phyloP scores from a whole-genome alignment of 2,113 vertebrate species.

The Tretioscincus oriximinensis region DNA sequence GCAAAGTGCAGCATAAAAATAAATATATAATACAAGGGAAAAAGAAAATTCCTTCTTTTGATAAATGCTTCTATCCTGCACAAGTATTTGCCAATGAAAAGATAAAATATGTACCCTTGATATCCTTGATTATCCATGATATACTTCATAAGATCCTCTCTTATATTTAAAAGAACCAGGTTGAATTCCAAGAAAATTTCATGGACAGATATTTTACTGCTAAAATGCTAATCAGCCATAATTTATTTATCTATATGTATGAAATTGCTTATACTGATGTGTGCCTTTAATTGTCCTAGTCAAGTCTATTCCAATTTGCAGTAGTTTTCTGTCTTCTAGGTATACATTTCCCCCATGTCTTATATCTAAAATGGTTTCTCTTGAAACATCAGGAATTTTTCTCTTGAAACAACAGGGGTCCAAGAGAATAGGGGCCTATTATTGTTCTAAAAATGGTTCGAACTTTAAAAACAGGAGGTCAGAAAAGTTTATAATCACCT shows the following conservation, averaged over 20 bases:
- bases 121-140: too few species aligned
- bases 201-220: too few species aligned
- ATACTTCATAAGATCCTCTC: too few species aligned
- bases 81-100: not conserved
- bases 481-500: conserved; percentile 2
- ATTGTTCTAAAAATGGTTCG: not conserved
- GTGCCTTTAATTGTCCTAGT: not conserved
- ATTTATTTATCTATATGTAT: not conserved
- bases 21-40: not conserved
- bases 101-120: too few species aligned
- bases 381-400: not conserved
- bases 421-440: not conserved
- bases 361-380: not conserved
- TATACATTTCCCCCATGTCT: not conserved
- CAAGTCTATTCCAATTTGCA: not conserved
- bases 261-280: not conserved
- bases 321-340: not conserved
- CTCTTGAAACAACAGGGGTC: not conserved
- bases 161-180: not conserved
- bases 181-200: too few species aligned
- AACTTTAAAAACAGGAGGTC: not conserved
- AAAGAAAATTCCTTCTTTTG: not conserved
- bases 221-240: too few species aligned
- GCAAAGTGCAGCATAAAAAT: too few species aligned
- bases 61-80: not conserved